These are phyloP conservation scores for Pimephales promelas DNA, from an alignment of 2,113 vertebrate genomes.

Conservation along the genomic window DNA sequence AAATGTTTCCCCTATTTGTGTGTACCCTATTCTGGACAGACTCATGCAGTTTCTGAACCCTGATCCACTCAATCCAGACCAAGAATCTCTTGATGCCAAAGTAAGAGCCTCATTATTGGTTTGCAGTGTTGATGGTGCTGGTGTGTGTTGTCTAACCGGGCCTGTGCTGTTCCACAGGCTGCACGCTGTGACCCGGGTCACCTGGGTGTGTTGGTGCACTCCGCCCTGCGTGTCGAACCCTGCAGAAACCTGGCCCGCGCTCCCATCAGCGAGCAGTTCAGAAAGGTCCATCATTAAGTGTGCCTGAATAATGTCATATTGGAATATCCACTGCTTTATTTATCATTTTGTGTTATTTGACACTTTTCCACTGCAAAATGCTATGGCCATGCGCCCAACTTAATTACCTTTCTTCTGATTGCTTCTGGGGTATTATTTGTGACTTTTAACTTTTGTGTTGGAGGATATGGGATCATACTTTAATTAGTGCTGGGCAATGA, in stretches of 20 bases:
- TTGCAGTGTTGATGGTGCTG: neutral
- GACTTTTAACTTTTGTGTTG: no score
- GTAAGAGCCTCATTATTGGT: conserved; percentile 1
- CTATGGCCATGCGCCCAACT: neutral
- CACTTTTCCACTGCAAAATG: neutral
- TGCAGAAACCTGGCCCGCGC: conserved; percentile 74
- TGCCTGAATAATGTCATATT: neutral
- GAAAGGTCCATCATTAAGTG: conserved; percentile 77
- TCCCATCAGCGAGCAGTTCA: conserved; percentile 75
- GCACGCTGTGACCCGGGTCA: conserved; percentile 26
- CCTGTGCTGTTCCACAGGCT: conserved; percentile 50
- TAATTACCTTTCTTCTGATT: neutral
- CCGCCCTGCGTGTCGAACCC: conserved; percentile 67
- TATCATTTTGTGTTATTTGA: neutral
- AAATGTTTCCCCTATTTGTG: no score
- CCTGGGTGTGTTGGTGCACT: conserved; percentile 67
- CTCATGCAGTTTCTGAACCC: conserved; percentile 75
- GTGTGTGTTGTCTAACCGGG: neutral
- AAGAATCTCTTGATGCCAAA: conserved; percentile 33
- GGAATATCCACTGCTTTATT: neutral
- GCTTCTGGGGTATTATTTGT: no score
- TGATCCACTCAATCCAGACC: conserved; percentile 57
- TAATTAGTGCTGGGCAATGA: no score
- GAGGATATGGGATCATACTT: no score
- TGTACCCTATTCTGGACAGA: conserved; percentile 50